phyloP scores from a whole-genome alignment of 2,113 vertebrate species.

The Montifringilla adamsi region DNA sequence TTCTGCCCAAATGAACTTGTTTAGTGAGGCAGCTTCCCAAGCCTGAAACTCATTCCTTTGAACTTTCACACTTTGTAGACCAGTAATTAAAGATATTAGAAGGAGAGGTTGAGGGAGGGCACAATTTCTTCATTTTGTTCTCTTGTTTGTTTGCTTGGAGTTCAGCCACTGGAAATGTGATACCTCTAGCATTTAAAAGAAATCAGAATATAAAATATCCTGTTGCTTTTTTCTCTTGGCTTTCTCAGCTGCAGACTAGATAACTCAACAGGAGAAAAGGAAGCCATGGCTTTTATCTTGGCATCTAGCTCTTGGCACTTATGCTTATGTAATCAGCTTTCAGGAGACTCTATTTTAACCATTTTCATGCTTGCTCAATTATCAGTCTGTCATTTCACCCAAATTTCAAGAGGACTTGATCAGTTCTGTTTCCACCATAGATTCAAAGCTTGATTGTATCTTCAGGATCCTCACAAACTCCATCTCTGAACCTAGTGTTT shows the following conservation, averaged over 20 bases:
- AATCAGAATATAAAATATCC: not conserved
- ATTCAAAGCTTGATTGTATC: slow-evolving; percentile 10
- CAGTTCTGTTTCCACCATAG: not conserved
- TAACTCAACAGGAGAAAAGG: slow-evolving; percentile 24
- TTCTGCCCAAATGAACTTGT: not conserved
- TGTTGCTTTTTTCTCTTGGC: not conserved
- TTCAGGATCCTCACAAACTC: slow-evolving; percentile 12
- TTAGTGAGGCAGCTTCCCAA: not conserved
- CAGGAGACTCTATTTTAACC: not conserved
- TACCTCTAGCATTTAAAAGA: not conserved
- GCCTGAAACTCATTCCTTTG: not conserved
- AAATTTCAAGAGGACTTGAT: slow-evolving; percentile 8
- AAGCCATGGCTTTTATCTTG: slow-evolving; percentile 43
- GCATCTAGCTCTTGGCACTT: slow-evolving; percentile 18
- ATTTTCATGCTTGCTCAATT: not conserved
- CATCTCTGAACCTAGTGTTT: slow-evolving; percentile 18
- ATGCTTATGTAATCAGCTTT: slow-evolving; percentile 14
- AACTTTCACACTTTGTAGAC: not conserved
- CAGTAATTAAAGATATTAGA: slow-evolving; percentile 16
- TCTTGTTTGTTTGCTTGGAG: not conserved
- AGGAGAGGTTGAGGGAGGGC: not conserved
- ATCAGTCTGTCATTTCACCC: slow-evolving; percentile 4
- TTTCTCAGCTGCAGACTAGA: not conserved
- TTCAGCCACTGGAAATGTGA: not conserved
- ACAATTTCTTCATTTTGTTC: not conserved